A percentile compares a stretch with the other conserved stretches of the same genome.
Evolutionary conservation across 2,113 vertebrate genomes (phyloP).

Genomic region (Nettapus auritus): DNA sequence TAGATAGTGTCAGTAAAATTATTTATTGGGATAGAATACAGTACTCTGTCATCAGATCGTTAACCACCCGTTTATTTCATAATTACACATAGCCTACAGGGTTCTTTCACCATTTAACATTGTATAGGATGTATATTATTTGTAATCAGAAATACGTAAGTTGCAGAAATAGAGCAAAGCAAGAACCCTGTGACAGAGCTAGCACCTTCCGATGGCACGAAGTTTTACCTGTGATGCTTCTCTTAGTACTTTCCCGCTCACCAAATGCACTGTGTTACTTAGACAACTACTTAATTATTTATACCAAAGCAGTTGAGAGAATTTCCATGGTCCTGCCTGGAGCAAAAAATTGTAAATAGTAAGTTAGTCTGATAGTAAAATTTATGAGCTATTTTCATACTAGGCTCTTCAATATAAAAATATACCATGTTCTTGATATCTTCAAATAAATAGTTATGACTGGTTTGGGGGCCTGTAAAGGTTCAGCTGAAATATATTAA

Average conservation of each 20-base stretch:
- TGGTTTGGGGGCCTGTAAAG: neutral
- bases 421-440: neutral
- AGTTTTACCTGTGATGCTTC: neutral
- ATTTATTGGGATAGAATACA: neutral
- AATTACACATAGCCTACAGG: neutral
- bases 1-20: neutral
- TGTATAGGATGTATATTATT: neutral
- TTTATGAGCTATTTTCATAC: neutral
- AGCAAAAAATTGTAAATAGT: neutral
- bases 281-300: neutral
- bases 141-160: neutral
- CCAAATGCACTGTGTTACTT: neutral
- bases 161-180: slow-evolving; percentile 48
- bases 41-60: neutral
- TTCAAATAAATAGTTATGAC: neutral
- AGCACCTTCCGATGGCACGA: neutral
- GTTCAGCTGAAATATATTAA: neutral
- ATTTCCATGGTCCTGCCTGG: neutral
- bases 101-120: neutral
- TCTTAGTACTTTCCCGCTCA: neutral
- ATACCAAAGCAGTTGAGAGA: neutral
- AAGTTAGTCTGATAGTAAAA: neutral
- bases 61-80: slow-evolving; percentile 38
- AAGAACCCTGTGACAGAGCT: neutral
- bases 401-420: neutral